Evolutionary conservation across 1,140 invertebrate genomes (phyloP), one percentile per base, ranked within the genome.

Genomic region (Campoletis sonorensis): DNA sequence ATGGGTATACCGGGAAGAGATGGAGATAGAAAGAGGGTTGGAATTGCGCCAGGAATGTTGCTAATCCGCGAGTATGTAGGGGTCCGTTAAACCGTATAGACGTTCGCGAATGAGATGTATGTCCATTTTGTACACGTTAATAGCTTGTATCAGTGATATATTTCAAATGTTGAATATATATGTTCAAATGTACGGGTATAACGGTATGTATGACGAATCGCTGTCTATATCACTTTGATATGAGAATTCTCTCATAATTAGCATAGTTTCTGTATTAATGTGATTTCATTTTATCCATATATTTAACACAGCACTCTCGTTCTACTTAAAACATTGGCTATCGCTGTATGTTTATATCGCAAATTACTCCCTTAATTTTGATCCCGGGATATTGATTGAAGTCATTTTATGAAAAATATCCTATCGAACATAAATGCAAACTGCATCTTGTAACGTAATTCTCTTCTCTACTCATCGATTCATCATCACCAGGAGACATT

Each of bases 11-110:
- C 11, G 23, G 10, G 23, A 23, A 26, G 23, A 64, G 80, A 78
- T 77, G n/a, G 30, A 73, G 61, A 79, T 71, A 45, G 23, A 49
- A 30, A 77, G 72, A 70, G 72, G 51, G 68, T 87, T 88, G 87
- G 86, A 86, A 54, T 40, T 27, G 21, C 49, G 87, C 87, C 87
- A 88, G 81, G 64, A 75, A 82, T 83, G 80, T 82, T 84, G 84
- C 86, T 86, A 85, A 86, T 83, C 79, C 78, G 51, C 15, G 58
- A 45, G 81, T 84, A 78, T 54, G 76, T 75, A 26, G 10, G 30
- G 61, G 21, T 64, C 61, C 40, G 75, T 64, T 73, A 75, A 26
- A 21, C 33, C 67, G 37, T 61, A 82, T 64, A 33, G 51, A 33
- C 33, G 37, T 45, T n/a, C n/a, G 37, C 75, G 58, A 45, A 77